Percentiles rank a stretch among this genome's conserved stretches.
Evolutionary conservation across 2,797 vertebrate species (phyloP).

Genomic region (Sebastes cheni): DNA sequence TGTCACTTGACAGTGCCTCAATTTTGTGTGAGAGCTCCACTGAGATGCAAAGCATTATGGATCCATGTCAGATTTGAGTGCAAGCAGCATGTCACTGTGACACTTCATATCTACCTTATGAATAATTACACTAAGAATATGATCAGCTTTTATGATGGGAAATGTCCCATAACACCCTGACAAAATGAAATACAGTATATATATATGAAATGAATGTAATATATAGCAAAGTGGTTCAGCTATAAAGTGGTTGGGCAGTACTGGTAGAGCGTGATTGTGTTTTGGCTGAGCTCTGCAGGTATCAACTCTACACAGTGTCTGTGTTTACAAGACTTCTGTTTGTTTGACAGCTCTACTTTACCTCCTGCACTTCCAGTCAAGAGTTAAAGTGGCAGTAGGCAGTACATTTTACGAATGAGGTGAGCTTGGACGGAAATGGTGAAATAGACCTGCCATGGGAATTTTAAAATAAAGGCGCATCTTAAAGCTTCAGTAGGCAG

Average conservation of each 20-base stretch:
- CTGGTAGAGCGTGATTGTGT: neutral
- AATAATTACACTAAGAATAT: constrained; percentile 9
- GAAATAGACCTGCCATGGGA: too few species aligned
- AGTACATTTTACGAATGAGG: too few species aligned
- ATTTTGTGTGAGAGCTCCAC: neutral
- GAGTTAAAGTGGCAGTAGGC: neutral
- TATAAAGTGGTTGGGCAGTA: neutral
- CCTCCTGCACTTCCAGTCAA: neutral
- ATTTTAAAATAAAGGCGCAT: too few species aligned
- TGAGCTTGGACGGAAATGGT: too few species aligned
- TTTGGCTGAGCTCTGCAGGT: constrained; percentile 2
- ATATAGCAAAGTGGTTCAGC: neutral
- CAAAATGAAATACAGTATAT: neutral
- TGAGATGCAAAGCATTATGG: neutral
- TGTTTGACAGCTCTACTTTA: neutral
- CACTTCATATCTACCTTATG: constrained; percentile 5
- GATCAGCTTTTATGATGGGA: neutral
- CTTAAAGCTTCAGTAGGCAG: too few species aligned
- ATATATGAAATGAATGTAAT: neutral
- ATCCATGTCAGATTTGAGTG: constrained; percentile 7
- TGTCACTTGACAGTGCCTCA: neutral
- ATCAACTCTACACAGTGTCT: neutral
- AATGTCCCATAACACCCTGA: neutral
- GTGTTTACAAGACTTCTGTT: neutral
- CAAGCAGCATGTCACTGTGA: neutral